Evolutionary conservation across 2,797 vertebrate genomes (phyloP), one percentile per base, ranked within the genome.

Genomic region (Limnodromus scolopaceus): DNA sequence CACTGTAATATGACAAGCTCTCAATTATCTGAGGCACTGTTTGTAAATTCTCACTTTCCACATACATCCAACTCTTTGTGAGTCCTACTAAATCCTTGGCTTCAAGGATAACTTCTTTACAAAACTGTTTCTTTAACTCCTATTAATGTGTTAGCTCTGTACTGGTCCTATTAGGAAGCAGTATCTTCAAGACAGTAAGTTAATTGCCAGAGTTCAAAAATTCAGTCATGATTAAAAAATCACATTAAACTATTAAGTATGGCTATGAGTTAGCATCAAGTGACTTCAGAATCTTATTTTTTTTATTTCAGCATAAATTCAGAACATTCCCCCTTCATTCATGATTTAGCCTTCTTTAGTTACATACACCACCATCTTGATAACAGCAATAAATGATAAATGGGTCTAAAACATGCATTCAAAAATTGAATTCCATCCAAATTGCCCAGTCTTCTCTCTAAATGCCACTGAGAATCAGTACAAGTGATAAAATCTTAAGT

Each of bases 381-480:
- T 95, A 97, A 94, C 74, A 95, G 93, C 85, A 97, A 82, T 85
- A 97, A 96, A 94, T 82, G 84, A 96, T 93, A 96, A 96, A 97
- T 94, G 84, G 39, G 43, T 92, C 84, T 95, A 95, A 90, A 89
- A 93, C 55, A 94, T 13, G 76, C 83, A 97, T 91, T 96, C 64
- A 97, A 89, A 96, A 77, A 83, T 89, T 96, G 94, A 96, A 93
- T 91, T 82, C 36, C 82, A 68, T 96, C 95, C 93, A 98, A 94
- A 97, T 95, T 96, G 58, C 91, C 77, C 65, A 78, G 82, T 80
- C 76, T 89, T 87, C 80, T 90, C 77, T 70, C 94, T 94, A 89
- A 97, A 88, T 89, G 81, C 87, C 91, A 95, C 19, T 80, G 68
- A 30, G 32, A 96, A 97, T 93, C 74, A 84, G 72, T 66, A 63